These are phyloP conservation scores for Sturmia bella DNA, from an alignment of 2,888 invertebrate species.

Conservation along the genomic window DNA sequence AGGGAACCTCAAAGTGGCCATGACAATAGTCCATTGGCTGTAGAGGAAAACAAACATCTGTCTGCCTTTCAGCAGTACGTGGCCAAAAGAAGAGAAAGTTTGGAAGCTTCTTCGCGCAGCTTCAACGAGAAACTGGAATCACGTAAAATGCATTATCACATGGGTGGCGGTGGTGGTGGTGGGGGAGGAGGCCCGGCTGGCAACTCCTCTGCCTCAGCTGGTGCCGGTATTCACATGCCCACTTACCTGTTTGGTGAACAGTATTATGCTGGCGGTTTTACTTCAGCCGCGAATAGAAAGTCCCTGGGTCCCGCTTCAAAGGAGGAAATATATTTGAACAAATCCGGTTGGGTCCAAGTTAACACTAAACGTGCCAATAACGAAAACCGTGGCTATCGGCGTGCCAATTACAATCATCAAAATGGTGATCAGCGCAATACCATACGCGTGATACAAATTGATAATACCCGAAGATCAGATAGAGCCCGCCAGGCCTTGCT, in stretches of 20 bases:
- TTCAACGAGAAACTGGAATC: slow-evolving; percentile 81
- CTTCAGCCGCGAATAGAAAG: slow-evolving; percentile 66
- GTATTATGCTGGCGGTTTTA: slow-evolving; percentile 68
- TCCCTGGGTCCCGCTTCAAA: slow-evolving; percentile 72
- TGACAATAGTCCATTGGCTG: slow-evolving; percentile 32
- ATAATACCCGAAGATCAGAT: slow-evolving; percentile 73
- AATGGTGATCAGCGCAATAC: slow-evolving; percentile 74
- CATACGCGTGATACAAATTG: slow-evolving; percentile 76
- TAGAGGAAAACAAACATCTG: slow-evolving; percentile 62
- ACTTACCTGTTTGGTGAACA: slow-evolving; percentile 81
- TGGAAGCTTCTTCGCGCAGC: slow-evolving; percentile 79
- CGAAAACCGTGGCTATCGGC: slow-evolving; percentile 76
- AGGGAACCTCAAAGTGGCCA: slow-evolving; percentile 52
- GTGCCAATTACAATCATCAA: slow-evolving; percentile 75
- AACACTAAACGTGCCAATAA: slow-evolving; percentile 80
- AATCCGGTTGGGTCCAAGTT: slow-evolving; percentile 83
- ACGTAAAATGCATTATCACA: slow-evolving; percentile 81
- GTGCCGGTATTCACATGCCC: slow-evolving; percentile 74
- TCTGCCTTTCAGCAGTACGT: slow-evolving; percentile 79
- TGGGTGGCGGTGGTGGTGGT: slow-evolving; percentile 74
- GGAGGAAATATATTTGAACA: slow-evolving; percentile 81
- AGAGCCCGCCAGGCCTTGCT: slow-evolving; percentile 72
- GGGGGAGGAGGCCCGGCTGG: slow-evolving; percentile 64
- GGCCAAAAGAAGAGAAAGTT: slow-evolving; percentile 79
- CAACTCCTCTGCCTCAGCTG: slow-evolving; percentile 62